A percentile compares a stretch with the other conserved stretches of the same genome.
These are phyloP conservation scores for Pterocles gutturalis DNA, from an alignment of 2,113 vertebrate species.

Conservation along the genomic window DNA sequence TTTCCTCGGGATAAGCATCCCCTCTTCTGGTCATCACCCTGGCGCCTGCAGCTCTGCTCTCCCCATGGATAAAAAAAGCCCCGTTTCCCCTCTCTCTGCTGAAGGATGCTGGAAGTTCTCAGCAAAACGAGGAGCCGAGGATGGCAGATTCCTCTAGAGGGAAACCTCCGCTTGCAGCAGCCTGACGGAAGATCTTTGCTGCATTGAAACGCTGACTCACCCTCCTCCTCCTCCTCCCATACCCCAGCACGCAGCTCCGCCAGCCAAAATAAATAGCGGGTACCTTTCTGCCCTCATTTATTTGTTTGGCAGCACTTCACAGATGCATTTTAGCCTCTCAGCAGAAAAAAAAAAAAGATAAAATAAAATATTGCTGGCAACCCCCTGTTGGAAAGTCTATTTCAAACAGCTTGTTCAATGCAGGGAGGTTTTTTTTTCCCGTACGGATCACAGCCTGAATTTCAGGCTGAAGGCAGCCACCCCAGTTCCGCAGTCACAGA, in stretches of 20 bases:
- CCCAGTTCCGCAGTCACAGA: neutral
- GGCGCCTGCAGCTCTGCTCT: accelerated
- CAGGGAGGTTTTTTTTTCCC: neutral
- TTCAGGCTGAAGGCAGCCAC: neutral
- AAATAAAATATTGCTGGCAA: constrained; percentile 25
- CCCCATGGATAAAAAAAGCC: neutral
- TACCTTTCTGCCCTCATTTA: constrained; percentile 59
- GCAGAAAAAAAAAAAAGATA: neutral
- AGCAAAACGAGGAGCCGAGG: neutral
- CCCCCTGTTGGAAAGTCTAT: neutral
- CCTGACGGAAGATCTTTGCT: neutral
- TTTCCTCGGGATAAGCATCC: neutral
- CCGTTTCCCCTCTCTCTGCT: neutral
- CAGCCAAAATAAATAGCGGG: constrained; percentile 61
- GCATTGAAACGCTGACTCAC: constrained; percentile 53
- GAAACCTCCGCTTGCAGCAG: constrained; percentile 55
- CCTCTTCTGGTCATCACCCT: neutral
- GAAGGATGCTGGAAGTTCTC: neutral
- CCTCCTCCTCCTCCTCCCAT: constrained; percentile 2
- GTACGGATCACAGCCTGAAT: neutral
- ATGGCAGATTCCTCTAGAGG: constrained; percentile 31
- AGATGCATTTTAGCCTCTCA: neutral
- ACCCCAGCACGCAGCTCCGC: neutral
- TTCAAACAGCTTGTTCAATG: neutral
- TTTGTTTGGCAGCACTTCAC: constrained; percentile 47